A percentile compares a stretch with the other conserved stretches of the same genome.
Conservation (phyloP, 2,888 invertebrate genomes). For the Herminia tarsipennalis region DNA sequence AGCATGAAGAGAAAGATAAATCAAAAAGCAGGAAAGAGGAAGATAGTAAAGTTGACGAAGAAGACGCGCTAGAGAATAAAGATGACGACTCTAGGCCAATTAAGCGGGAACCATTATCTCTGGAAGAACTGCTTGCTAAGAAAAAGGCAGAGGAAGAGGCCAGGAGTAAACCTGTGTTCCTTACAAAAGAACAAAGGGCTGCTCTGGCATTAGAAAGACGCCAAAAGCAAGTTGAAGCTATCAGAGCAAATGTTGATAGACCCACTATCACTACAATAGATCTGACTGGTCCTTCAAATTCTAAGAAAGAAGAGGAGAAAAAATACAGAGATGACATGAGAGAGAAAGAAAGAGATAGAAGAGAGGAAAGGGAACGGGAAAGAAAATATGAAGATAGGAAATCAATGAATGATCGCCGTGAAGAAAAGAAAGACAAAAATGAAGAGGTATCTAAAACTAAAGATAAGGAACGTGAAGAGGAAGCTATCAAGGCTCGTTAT, state of each 20-base stretch:
- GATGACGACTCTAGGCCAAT: constrained; percentile 66
- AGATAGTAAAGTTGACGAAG: constrained; percentile 61
- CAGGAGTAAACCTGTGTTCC: constrained; percentile 97
- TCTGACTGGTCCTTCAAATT: constrained; percentile 72
- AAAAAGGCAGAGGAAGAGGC: constrained; percentile 98
- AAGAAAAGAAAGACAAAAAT: constrained; percentile 77
- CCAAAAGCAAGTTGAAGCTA: constrained; percentile 94
- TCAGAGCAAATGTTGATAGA: constrained; percentile 88
- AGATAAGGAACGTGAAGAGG: constrained; percentile 96
- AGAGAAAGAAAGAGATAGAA: constrained; percentile 74
- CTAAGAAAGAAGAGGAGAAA: constrained; percentile 77
- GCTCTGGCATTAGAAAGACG: constrained; percentile 95
- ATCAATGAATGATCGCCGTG: constrained; percentile 77
- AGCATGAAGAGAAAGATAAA: constrained; percentile 76
- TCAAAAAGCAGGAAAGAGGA: constrained; percentile 70
- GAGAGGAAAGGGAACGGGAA: constrained; percentile 68
- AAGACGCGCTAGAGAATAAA: constrained; percentile 67
- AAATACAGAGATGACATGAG: constrained; percentile 68
- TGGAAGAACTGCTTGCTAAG: constrained; percentile 97
- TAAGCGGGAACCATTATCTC: constrained; percentile 93
- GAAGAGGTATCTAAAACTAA: constrained; percentile 87
- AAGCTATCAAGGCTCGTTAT: constrained; percentile 98
- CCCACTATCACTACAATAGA: constrained; percentile 76
- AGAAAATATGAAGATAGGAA: constrained; percentile 83
- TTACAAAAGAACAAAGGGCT: constrained; percentile 97